Evolutionary conservation across 2,888 invertebrate species (phyloP), one percentile per base, ranked within the genome.

Genomic region (Diabrotica balteata): DNA sequence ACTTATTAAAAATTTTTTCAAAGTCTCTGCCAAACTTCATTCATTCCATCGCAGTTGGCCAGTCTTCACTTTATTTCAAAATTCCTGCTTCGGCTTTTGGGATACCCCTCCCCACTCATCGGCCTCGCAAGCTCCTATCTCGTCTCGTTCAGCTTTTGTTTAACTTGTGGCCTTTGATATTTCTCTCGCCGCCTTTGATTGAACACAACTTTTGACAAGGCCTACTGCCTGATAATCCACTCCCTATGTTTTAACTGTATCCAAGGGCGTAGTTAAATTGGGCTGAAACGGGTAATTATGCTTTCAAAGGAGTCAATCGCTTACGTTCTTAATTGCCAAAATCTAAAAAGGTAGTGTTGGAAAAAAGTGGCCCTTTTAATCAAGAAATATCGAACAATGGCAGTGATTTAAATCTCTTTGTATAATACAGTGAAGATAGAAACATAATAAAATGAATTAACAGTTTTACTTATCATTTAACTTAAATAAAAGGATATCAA

Each of bases 121-220:
- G n/a, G 11, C 55, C 11, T 11, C 11, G 11, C 45, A 17, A 45
- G 9, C 45, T 57, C 44, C 7, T 57, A 57, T 57, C 55, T 57
- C 55, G 55, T 45, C 17, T 50, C 42, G 53, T 59, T 65, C 59
- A 64, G 52, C 66, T 71, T 72, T 75, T 74, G 73, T 74, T 75
- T 73, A 70, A 73, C 68, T 74, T 73, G 67, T 67, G 68, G 63
- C 67, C 71, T 68, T 69, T 68, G 69, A 76, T 74, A 74, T 74
- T 76, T 73, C 54, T 57, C 55, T 43, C 49, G 43, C 66, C 51
- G 65, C 63, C 52, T 63, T 63, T 67, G 70, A 72, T 69, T 63
- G 69, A 70, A 70, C 59, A 59, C 49, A 59, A 59, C 49, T 59
- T 59, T 59, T 44, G 59, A 59, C 59, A 59, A 50, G 51, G 51